These are phyloP conservation scores for Catagonus wagneri DNA, from an alignment of 2,113 vertebrate genomes.

Conservation along the genomic window DNA sequence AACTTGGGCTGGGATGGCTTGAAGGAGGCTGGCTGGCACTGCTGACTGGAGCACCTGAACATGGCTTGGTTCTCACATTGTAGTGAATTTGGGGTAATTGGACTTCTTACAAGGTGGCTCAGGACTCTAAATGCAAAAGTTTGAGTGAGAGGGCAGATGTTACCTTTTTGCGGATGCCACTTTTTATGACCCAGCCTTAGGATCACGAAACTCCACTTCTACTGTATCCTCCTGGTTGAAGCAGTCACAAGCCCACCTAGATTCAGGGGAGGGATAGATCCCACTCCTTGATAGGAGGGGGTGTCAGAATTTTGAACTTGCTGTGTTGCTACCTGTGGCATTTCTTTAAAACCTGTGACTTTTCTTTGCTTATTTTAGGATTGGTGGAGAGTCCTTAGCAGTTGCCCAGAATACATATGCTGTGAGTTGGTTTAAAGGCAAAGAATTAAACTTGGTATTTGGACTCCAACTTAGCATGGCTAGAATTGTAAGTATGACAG, in stretches of 20 bases:
- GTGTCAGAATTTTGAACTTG: background rate
- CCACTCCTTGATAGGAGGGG: background rate
- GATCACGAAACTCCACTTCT: background rate
- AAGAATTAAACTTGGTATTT: slow-evolving; percentile 98
- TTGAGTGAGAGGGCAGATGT: background rate
- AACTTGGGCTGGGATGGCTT: background rate
- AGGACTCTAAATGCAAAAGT: background rate
- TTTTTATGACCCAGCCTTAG: background rate
- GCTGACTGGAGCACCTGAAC: too few relatives aligned
- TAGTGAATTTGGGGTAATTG: background rate
- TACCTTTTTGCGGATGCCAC: background rate
- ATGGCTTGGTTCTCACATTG: background rate
- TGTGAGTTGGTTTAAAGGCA: slow-evolving; percentile 99
- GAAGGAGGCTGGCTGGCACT: background rate
- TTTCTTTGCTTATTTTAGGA: slow-evolving; percentile 85
- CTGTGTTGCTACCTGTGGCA: background rate
- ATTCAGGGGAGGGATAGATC: background rate
- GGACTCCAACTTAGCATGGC: slow-evolving; percentile 99
- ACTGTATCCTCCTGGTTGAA: background rate
- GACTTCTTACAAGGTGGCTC: background rate
- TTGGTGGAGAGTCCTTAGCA: slow-evolving; percentile 97
- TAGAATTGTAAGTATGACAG: slow-evolving; percentile 91
- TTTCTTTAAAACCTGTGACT: slow-evolving; percentile 47
- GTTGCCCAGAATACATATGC: slow-evolving; percentile 99
- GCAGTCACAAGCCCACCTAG: background rate